Conservation (phyloP, 2,113 vertebrate genomes). For the Psilopsiagon aymara region DNA sequence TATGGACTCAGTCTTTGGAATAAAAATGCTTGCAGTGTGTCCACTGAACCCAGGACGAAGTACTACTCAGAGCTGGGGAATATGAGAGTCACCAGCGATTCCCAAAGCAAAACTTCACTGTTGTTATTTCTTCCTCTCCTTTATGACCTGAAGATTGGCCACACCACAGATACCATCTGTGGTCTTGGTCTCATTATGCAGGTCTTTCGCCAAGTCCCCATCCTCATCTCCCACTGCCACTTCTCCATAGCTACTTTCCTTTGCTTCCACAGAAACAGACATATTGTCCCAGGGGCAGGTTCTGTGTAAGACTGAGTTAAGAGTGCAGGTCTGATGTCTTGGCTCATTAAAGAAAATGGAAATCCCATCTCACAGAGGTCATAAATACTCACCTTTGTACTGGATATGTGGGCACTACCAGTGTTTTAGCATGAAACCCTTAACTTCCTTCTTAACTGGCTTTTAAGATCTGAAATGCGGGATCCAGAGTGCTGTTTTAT, state of each 20-base stretch:
- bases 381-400: conserved; percentile 51
- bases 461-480: not conserved
- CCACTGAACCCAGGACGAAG: not conserved
- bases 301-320: not conserved
- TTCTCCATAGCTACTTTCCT: not conserved
- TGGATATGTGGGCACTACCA: not conserved
- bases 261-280: not conserved
- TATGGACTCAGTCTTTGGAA: accelerated
- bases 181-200: not conserved
- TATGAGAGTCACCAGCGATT: not conserved
- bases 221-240: not conserved
- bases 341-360: conserved; percentile 53
- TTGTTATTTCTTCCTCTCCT: not conserved
- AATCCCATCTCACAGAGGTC: conserved; percentile 50
- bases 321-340: not conserved
- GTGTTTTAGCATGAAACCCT: not conserved
- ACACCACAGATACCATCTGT: not conserved
- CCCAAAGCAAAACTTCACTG: not conserved
- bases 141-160: not conserved
- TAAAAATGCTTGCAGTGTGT: not conserved
- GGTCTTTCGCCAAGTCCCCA: not conserved
- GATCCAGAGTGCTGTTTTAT: not conserved
- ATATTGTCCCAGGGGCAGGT: not conserved
- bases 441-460: not conserved
- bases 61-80: not conserved